A percentile compares a stretch with the other conserved stretches of the same genome.
phyloP scores from a whole-genome alignment of 1,140 invertebrate species.

The Drosophila murphyi region DNA sequence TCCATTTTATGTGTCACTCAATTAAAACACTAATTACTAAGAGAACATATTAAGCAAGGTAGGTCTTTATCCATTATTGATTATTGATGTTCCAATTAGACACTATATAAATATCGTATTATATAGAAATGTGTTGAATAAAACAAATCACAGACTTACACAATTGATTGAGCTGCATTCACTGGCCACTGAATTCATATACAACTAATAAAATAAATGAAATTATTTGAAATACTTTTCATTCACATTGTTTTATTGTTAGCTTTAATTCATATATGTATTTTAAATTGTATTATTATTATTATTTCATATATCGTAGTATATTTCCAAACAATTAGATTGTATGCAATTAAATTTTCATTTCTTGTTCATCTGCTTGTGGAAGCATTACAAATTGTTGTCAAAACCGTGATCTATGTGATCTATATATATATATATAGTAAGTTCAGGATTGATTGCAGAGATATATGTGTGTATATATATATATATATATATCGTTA shows the following conservation, averaged over 20 bases:
- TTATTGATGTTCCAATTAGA: no score
- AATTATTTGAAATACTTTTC: constrained; percentile 26
- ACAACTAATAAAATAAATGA: not conserved
- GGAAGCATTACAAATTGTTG: not conserved
- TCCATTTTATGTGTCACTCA: no score
- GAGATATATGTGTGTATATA: constrained; percentile 47
- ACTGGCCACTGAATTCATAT: not conserved
- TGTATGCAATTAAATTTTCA: constrained; percentile 76
- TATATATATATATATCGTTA: constrained; percentile 44
- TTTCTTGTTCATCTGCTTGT: not conserved
- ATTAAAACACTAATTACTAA: no score
- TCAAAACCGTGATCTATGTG: constrained; percentile 37
- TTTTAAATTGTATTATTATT: constrained; percentile 20
- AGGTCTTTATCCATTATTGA: no score
- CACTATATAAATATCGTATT: no score
- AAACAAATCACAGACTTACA: not conserved
- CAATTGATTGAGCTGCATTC: not conserved
- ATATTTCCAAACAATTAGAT: constrained; percentile 81
- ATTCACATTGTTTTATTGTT: constrained; percentile 72
- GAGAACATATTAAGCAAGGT: no score
- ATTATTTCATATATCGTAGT: constrained; percentile 60
- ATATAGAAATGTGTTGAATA: no score
- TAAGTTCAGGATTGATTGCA: constrained; percentile 18
- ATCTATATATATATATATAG: constrained; percentile 48
- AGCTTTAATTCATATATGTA: constrained; percentile 74